Evolutionary conservation across 2,113 vertebrate species (phyloP).

Genomic region (Scatophagus argus): DNA sequence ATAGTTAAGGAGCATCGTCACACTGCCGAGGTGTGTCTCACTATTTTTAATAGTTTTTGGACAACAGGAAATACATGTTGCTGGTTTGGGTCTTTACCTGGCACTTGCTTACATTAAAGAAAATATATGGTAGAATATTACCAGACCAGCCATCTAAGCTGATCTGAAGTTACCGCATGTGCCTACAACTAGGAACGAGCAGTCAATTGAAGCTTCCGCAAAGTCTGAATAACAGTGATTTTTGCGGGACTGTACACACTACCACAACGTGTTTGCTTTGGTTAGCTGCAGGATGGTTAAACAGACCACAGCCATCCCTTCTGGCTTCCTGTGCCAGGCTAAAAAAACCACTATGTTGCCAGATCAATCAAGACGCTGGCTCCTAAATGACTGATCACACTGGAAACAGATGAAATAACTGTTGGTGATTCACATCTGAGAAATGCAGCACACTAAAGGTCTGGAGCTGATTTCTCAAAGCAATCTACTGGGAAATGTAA

Average conservation of each 20-base stretch:
- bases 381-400: slow-evolving; percentile 59
- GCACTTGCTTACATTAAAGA: not conserved
- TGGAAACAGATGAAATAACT: slow-evolving; percentile 53
- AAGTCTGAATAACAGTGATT: slow-evolving; percentile 9
- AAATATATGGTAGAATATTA: not conserved
- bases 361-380: slow-evolving; percentile 62
- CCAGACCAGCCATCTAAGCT: not conserved
- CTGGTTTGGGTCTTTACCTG: not conserved
- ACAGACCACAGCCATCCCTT: slow-evolving; percentile 62
- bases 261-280: slow-evolving; percentile 47
- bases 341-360: slow-evolving; percentile 67
- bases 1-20: not conserved
- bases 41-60: not conserved
- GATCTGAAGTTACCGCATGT: not conserved
- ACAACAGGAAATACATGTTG: not conserved
- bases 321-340: slow-evolving; percentile 57
- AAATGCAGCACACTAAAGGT: slow-evolving; percentile 36
- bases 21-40: not conserved
- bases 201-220: not conserved
- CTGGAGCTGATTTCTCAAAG: slow-evolving; percentile 26
- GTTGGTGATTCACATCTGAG: slow-evolving; percentile 53
- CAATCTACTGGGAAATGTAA: slow-evolving; percentile 15
- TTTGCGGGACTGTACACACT: slow-evolving; percentile 19
- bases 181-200: not conserved
- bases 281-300: slow-evolving; percentile 44